Evolutionary conservation across 2,888 invertebrate genomes (phyloP), one percentile per base, ranked within the genome.

Genomic region (Steinernema carpocapsae): DNA sequence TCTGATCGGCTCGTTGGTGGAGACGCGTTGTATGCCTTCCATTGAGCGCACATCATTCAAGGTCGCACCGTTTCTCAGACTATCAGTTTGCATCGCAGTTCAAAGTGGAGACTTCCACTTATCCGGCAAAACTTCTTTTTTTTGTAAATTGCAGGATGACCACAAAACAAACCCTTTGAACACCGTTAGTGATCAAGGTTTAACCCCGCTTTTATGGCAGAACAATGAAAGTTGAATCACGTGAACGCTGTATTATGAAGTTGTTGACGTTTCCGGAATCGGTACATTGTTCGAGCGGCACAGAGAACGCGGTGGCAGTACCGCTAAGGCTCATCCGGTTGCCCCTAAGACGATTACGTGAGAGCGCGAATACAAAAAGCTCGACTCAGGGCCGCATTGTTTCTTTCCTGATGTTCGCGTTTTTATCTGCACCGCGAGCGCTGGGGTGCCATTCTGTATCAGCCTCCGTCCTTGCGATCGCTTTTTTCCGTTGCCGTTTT

Each of bases 1-100:
- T 22, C 37, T 29, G 32, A 64, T 64, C 64, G n/a, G 64, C 64
- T 64, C 64, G 64, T 64, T 64, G 26, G 32, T 64, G 32, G 64
- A 26, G 64, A 64, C 26, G 64, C 64, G 64, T 64, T 64, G 29
- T 10, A 29, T 26, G 64, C 64, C 29, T 26, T 22, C 64, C 26
- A 64, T 17, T 32, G 64, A 64, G 64, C 26, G 37, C 64, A 26
- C 64, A 37, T 14, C 32, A 64, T 64, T 37, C 64, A 64, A 64
- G 64, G 64, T 64, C 64, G 64, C 24, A 52, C 24, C 37, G 17
- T 14, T 48, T 48, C 48, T 48, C 19, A 48, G 48, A 19, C n/a
- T 48, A 7, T 48, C 37, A 14, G 48, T 48, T 48, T 48, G 48
- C 37, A 3, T 37, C 4, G 37, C 37, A 6, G 37, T 37, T 37